phyloP scores from a whole-genome alignment of 2,888 invertebrate genomes.

The Keiferia lycopersicella region DNA sequence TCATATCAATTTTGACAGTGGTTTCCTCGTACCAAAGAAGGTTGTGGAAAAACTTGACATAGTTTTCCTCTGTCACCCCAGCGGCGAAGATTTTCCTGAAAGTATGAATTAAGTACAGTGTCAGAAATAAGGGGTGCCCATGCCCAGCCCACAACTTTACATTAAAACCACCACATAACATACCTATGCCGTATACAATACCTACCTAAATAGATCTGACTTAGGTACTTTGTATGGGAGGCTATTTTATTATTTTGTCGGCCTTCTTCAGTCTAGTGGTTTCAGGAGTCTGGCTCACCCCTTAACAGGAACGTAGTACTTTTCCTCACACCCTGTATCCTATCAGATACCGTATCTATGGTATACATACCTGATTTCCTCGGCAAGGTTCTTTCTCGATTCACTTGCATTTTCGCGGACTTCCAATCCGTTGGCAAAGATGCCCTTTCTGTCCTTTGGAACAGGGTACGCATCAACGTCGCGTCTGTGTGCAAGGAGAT shows the following conservation, averaged over 20 bases:
- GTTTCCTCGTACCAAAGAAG: slow-evolving; percentile 84
- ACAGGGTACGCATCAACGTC: not conserved
- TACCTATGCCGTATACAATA: too few relatives aligned
- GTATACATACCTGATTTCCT: not conserved
- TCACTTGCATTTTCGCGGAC: not conserved
- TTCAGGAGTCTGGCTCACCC: too few relatives aligned
- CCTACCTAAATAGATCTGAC: too few relatives aligned
- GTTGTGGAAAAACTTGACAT: slow-evolving; percentile 76
- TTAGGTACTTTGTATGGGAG: too few relatives aligned
- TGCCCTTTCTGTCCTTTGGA: not conserved
- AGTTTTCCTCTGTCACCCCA: slow-evolving; percentile 64
- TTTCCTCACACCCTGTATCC: not conserved
- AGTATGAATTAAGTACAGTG: slow-evolving; percentile 24
- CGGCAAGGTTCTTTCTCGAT: not conserved
- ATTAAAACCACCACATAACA: too few relatives aligned
- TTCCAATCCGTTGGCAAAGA: not conserved
- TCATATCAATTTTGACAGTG: slow-evolving; percentile 54
- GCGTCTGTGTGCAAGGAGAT: too few relatives aligned
- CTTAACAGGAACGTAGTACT: not conserved
- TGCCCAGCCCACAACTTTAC: too few relatives aligned
- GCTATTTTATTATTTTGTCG: too few relatives aligned
- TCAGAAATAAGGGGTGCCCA: not conserved
- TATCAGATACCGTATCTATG: too few relatives aligned
- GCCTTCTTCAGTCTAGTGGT: too few relatives aligned
- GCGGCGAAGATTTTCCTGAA: slow-evolving; percentile 48